Base-by-base conservation (phyloP, 2,113 vertebrate genomes). In the Cebidichthys violaceus region DNA sequence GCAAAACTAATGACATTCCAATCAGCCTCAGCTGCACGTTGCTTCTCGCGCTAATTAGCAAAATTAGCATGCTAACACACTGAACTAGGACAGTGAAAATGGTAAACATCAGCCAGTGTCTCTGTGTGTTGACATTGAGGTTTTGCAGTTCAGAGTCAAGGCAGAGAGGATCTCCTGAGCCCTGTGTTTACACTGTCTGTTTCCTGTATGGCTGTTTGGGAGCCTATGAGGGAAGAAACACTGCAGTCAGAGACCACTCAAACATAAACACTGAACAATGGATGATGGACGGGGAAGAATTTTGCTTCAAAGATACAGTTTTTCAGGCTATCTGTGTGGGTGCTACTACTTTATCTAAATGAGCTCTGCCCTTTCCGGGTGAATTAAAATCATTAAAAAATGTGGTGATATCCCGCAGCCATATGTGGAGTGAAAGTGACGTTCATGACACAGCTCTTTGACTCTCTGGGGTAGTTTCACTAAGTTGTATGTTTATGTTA, bases 401-500 rank as follows among this genome's bases (percentile, higher is more conserved):
- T 54, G n/a, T 57, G 52, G 68, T 59, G 55, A 74, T 77, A n/a
- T 59, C 62, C 41, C 41, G 60, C 62, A 77, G 66, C 31, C 78
- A 59, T 86, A 89, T 90, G 82, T 83, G 82, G 71, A 89, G 91
- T 84, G 82, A 91, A 92, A 89, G 87, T 90, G 90, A 84, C 76
- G 91, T 87, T 89, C 84, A 88, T 90, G 90, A 87, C 77, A 83
- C 78, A 89, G 81, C 87, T 88, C 33, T 83, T 86, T 88, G 76
- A 86, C 75, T 93, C 88, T 92, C 88, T 75, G 75, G 93, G 87
- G 92, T 92, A 86, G 94, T 94, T 94, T 92, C 41, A 61, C 83
- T 90, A 93, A 92, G 87, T 89, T 94, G 86, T 86, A 84, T 95
- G 94, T 95, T 95, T 95, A 93, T 88, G 86, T 89, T 90, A 85